Conservation (phyloP, 35 echinoderm and acorn worm species). For the Eucidaris tribuloides region DNA sequence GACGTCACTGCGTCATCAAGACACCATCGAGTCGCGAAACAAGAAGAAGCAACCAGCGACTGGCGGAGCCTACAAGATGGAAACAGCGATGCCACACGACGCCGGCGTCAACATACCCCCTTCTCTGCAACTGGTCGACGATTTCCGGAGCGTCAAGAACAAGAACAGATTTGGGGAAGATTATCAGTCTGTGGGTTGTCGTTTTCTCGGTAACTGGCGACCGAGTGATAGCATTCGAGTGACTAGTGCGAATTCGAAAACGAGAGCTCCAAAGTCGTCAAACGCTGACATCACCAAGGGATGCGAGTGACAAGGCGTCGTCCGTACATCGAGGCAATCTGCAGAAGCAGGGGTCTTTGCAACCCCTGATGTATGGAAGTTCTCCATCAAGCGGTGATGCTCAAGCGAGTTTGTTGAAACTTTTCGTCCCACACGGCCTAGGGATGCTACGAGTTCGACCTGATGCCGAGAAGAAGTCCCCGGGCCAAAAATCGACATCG, state of each 20-base stretch:
- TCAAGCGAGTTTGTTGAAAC: neutral
- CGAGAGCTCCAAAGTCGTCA: no score
- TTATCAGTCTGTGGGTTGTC: neutral
- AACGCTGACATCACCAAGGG: no score
- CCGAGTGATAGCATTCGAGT: slow-evolving; percentile 9
- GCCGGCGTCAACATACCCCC: neutral
- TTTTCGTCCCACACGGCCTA: neutral
- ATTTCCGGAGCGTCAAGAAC: neutral
- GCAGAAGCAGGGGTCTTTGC: no score
- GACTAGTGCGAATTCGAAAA: neutral
- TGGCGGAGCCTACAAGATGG: no score
- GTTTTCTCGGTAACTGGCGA: slow-evolving; percentile 7
- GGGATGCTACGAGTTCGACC: neutral
- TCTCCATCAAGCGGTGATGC: no score
- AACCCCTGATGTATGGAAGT: no score
- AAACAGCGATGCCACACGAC: neutral
- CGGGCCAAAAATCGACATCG: neutral
- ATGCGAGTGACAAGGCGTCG: no score
- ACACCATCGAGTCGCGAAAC: neutral
- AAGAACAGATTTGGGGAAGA: neutral
- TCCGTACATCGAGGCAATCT: neutral
- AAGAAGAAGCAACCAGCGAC: neutral
- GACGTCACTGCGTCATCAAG: neutral
- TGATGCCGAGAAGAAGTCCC: neutral
- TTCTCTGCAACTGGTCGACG: neutral